Evolutionary conservation across 1,140 invertebrate species (phyloP).

Genomic region (Popillia japonica): DNA sequence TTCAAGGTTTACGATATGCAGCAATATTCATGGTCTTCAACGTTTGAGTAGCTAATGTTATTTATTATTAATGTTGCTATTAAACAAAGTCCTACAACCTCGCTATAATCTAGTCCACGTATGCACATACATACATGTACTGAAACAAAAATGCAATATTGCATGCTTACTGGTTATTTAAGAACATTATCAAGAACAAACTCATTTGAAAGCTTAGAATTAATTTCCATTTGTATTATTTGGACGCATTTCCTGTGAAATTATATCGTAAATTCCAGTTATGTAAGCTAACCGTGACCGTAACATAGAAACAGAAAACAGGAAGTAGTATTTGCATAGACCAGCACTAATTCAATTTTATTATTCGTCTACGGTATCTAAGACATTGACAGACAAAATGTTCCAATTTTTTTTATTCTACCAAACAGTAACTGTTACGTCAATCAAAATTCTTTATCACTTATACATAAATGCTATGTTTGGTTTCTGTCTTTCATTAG

Average conservation of each 20-base stretch:
- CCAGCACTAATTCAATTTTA: background rate
- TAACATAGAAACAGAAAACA: constrained; percentile 23
- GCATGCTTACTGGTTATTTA: too few species aligned
- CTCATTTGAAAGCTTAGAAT: background rate
- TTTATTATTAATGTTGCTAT: too few species aligned
- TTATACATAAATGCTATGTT: background rate
- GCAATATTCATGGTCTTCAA: too few species aligned
- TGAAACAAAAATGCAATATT: too few species aligned
- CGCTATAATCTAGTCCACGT: too few species aligned
- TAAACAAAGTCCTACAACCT: too few species aligned
- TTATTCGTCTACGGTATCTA: too few species aligned
- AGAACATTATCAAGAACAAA: background rate
- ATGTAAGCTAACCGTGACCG: constrained; percentile 13
- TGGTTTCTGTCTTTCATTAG: background rate
- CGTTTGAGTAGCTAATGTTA: too few species aligned
- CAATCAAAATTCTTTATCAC: background rate
- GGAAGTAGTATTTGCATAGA: constrained; percentile 23
- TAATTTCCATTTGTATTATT: background rate
- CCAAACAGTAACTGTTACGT: background rate
- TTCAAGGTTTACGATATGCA: too few species aligned
- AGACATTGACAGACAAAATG: too few species aligned
- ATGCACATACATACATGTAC: too few species aligned
- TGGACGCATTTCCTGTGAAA: background rate
- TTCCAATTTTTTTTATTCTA: too few species aligned
- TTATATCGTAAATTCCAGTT: background rate